phyloP scores from a whole-genome alignment of 2,888 invertebrate species.

The Eristalis tenax region DNA sequence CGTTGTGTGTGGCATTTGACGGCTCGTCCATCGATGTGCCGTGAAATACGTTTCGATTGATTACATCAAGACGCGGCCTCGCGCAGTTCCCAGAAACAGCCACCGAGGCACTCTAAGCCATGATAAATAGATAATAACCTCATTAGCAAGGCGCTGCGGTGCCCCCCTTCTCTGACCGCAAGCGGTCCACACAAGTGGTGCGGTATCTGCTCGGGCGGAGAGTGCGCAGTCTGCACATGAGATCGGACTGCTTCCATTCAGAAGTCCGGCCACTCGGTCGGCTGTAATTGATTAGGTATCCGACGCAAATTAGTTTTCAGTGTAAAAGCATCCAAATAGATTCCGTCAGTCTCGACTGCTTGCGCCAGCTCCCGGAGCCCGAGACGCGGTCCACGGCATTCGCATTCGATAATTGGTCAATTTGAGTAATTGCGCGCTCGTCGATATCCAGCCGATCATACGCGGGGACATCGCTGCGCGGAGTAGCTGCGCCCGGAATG shows the following conservation, averaged over 20 bases:
- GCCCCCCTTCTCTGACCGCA: background rate
- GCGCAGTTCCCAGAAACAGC: constrained; percentile 1
- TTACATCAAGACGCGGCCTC: constrained; percentile 17
- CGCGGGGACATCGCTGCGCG: constrained; percentile 9
- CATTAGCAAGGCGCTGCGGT: constrained; percentile 17
- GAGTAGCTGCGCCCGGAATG: background rate
- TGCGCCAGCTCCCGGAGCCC: background rate
- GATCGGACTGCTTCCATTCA: constrained; percentile 36
- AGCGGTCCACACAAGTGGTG: background rate
- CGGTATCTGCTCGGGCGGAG: constrained; percentile 38
- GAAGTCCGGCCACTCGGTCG: constrained; percentile 46
- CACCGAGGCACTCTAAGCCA: constrained; percentile 14
- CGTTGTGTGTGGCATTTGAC: background rate
- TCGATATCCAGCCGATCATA: constrained; percentile 40
- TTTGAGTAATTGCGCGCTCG: constrained; percentile 66
- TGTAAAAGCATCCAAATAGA: constrained; percentile 53
- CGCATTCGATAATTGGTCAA: constrained; percentile 66
- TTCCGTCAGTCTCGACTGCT: background rate
- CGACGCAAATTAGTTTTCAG: constrained; percentile 61
- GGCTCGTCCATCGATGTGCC: constrained; percentile 1
- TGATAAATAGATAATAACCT: constrained; percentile 34
- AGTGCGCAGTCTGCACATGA: constrained; percentile 15
- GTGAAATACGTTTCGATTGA: constrained; percentile 9
- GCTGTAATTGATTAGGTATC: constrained; percentile 61
- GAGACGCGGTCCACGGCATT: constrained; percentile 42